Evolutionary conservation across 2,888 invertebrate species (phyloP).

Genomic region (Eueremaeus valkanovi): DNA sequence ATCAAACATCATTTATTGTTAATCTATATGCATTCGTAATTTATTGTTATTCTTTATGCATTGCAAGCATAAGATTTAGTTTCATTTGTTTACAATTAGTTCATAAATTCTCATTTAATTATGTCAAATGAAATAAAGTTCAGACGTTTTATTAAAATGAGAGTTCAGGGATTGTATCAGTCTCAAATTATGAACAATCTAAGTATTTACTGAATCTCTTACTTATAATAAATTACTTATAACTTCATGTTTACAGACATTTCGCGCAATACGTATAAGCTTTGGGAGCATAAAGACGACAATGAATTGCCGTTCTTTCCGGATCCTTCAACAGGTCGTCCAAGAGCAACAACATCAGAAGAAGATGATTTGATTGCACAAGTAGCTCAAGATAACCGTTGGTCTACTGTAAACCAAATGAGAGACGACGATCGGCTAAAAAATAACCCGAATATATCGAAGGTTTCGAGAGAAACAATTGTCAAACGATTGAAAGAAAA

Average conservation of each 20-base stretch:
- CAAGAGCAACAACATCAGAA: background rate
- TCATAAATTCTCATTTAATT: too few relatives aligned
- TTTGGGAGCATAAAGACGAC: background rate
- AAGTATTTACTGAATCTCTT: background rate
- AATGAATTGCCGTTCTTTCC: background rate
- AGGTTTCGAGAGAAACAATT: background rate
- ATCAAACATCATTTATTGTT: too few relatives aligned
- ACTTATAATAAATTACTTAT: background rate
- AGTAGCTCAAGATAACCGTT: background rate
- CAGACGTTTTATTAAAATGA: background rate
- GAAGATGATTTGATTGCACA: background rate
- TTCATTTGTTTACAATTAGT: too few relatives aligned
- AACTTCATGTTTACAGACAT: background rate
- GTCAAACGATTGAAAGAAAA: background rate
- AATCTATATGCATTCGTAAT: too few relatives aligned
- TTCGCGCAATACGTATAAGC: background rate
- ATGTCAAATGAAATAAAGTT: slow-evolving; percentile 2
- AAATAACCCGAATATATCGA: background rate
- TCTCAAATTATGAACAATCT: too few relatives aligned
- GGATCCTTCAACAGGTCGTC: background rate
- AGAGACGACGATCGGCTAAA: background rate
- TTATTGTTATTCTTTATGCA: too few relatives aligned
- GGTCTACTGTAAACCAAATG: background rate
- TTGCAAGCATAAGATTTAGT: too few relatives aligned
- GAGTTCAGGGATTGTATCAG: too few relatives aligned